phyloP scores from a whole-genome alignment of 1,140 invertebrate genomes.

The Sycophila sp. region DNA sequence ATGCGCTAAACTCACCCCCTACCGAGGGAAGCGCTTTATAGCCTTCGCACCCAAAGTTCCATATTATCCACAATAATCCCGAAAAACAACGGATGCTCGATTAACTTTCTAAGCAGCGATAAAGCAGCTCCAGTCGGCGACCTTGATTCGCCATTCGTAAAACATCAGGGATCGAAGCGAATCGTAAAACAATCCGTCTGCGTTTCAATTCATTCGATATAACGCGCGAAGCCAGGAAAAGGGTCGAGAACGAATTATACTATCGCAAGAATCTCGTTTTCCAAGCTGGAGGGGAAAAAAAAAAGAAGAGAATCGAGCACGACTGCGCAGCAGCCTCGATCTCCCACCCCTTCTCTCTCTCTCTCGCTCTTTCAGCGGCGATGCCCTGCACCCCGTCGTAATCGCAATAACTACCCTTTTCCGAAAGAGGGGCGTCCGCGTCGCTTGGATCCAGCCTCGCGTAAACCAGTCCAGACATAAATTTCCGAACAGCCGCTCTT shows the following conservation, averaged over 20 bases:
- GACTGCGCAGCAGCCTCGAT: neutral
- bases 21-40: no score
- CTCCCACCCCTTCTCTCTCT: conserved; percentile 2
- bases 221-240: neutral
- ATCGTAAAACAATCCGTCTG: neutral
- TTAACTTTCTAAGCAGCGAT: no score
- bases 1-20: no score
- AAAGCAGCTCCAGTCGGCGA: no score
- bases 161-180: no score
- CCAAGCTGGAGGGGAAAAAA: neutral
- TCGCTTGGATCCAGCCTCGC: conserved; percentile 39
- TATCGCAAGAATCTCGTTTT: conserved; percentile 12
- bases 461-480: conserved; percentile 59
- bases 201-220: neutral
- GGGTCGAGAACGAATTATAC: conserved; percentile 1
- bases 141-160: no score
- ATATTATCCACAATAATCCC: no score
- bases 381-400: conserved; percentile 36
- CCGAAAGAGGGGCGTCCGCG: neutral
- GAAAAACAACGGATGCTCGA: no score
- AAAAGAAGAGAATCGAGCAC: neutral
- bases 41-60: no score
- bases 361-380: no score
- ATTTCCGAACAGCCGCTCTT: conserved; percentile 47
- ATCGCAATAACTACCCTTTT: conserved; percentile 54